Evolutionary conservation across 1,140 invertebrate genomes (phyloP).

Genomic region (Sminthurides bifidus): DNA sequence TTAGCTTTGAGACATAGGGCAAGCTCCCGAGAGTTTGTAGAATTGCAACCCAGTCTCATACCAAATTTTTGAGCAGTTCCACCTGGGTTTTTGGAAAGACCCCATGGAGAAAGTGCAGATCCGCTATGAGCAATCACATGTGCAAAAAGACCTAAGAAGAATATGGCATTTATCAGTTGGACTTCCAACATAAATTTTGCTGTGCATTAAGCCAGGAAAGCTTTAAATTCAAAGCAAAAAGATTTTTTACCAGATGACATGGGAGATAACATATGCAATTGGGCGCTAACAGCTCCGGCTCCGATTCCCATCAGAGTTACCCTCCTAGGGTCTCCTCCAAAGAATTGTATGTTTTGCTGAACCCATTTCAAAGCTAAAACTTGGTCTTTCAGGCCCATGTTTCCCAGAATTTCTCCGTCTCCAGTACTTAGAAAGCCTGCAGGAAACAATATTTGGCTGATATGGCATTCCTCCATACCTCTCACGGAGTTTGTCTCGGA

Average conservation of each 20-base stretch:
- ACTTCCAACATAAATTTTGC: neutral
- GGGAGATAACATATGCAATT: constrained; percentile 8
- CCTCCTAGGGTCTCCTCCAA: constrained; percentile 35
- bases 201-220: neutral
- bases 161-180: neutral
- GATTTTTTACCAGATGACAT: constrained; percentile 6
- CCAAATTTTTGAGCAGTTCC: neutral
- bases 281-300: constrained; percentile 36
- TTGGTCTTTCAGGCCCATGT: constrained; percentile 34
- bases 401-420: neutral
- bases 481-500: neutral
- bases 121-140: constrained; percentile 8
- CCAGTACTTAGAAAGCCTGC: constrained; percentile 1
- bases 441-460: neutral
- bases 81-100: neutral
- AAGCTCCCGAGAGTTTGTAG: neutral
- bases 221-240: neutral
- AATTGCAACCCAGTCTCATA: neutral
- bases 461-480: neutral
- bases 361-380: constrained; percentile 35
- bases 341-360: constrained; percentile 36
- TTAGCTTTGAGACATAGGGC: neutral
- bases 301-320: constrained; percentile 37
- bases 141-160: constrained; percentile 19
- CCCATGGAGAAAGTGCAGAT: constrained; percentile 1